A percentile compares a stretch with the other conserved stretches of the same genome.
Evolutionary conservation across 2,888 invertebrate species (phyloP).

Genomic region (Megaustenia siamemsis): DNA sequence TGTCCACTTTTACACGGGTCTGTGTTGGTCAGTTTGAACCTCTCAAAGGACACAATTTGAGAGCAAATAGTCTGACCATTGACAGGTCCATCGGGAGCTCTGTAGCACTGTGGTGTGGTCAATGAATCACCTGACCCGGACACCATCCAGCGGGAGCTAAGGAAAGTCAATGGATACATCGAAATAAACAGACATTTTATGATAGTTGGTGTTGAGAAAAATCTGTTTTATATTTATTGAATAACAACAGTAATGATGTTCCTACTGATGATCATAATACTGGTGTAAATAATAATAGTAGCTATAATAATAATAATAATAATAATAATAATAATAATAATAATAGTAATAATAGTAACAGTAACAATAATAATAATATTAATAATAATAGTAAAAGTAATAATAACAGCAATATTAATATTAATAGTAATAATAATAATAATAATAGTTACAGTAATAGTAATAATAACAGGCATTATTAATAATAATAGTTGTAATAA

Average conservation of each 20-base stretch:
- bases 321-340: not conserved
- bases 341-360: not conserved
- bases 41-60: constrained; percentile 71
- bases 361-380: not conserved
- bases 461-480: no score
- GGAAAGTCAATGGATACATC: not conserved
- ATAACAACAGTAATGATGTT: not conserved
- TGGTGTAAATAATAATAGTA: no score
- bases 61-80: constrained; percentile 63
- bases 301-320: not conserved
- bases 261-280: not conserved
- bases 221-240: not conserved
- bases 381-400: not conserved
- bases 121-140: constrained; percentile 67
- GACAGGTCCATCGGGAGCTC: constrained; percentile 67
- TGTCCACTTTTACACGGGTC: constrained; percentile 63
- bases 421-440: no score
- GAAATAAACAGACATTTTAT: not conserved
- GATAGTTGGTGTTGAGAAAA: no score
- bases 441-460: no score
- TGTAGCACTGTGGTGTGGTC: constrained; percentile 58
- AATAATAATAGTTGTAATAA: no score
- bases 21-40: constrained; percentile 71
- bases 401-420: not conserved
- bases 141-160: constrained; percentile 74